Percentiles rank a stretch among this genome's conserved stretches.
phyloP scores from a whole-genome alignment of 2,113 vertebrate species.

The Xiphophorus hellerii region DNA sequence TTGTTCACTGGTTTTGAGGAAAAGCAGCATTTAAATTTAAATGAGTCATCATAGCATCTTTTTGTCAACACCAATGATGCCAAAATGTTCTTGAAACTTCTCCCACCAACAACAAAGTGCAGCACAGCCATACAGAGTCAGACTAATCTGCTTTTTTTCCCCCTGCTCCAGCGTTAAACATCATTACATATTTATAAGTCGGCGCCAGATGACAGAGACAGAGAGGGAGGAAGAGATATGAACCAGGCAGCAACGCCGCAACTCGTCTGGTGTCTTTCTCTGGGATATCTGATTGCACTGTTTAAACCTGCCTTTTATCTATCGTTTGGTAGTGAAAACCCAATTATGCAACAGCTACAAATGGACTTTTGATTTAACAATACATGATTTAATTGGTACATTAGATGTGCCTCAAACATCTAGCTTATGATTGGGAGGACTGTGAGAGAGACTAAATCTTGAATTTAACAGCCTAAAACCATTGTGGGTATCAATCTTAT shows the following conservation, averaged over 20 bases:
- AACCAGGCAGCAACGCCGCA: constrained; percentile 69
- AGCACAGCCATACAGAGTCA: constrained; percentile 63
- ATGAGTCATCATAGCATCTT: constrained; percentile 29
- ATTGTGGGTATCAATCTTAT: no score
- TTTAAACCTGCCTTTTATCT: constrained; percentile 77
- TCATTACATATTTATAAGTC: constrained; percentile 84
- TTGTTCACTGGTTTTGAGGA: constrained; percentile 34
- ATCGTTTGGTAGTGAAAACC: constrained; percentile 63
- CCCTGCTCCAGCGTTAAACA: constrained; percentile 75
- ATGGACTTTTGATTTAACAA: constrained; percentile 79
- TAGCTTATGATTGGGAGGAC: constrained; percentile 34
- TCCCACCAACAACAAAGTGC: constrained; percentile 55
- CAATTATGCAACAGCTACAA: constrained; percentile 72
- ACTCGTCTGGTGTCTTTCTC: constrained; percentile 67
- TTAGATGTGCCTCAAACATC: constrained; percentile 65
- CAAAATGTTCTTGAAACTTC: constrained; percentile 67
- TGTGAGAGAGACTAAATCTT: constrained; percentile 13
- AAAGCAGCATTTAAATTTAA: constrained; percentile 36
- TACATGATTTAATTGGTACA: constrained; percentile 73
- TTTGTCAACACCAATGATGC: constrained; percentile 54
- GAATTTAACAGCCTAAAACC: neutral
- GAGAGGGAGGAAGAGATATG: constrained; percentile 61
- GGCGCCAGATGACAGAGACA: constrained; percentile 75
- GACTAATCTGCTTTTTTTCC: constrained; percentile 73
- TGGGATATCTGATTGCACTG: constrained; percentile 73